phyloP scores from a whole-genome alignment of 2,888 invertebrate species.

The Dinocampus coccinellae region DNA sequence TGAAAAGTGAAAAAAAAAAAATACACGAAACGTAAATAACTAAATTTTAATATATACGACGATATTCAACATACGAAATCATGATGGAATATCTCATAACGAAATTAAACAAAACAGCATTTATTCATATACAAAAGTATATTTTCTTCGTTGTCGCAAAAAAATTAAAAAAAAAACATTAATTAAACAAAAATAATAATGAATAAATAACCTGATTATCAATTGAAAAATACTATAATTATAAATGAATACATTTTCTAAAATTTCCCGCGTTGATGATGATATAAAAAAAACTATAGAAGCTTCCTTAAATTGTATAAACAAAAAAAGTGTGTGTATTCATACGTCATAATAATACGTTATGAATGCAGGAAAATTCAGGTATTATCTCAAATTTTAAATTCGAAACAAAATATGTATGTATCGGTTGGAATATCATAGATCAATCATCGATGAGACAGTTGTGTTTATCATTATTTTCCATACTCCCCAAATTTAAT shows the following conservation, averaged over 20 bases:
- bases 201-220: not conserved
- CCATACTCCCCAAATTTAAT: not conserved
- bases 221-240: not conserved
- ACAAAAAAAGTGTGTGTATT: not conserved
- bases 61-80: conserved; percentile 13
- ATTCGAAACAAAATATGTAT: not conserved
- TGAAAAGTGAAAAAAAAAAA: not conserved
- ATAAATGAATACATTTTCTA: not conserved
- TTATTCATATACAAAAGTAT: conserved; percentile 49
- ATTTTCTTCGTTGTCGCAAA: conserved; percentile 58
- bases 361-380: not conserved
- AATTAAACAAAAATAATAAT: not conserved
- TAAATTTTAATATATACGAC: not conserved
- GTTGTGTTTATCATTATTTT: not conserved
- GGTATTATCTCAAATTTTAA: not conserved
- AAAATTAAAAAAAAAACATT: conserved; percentile 41
- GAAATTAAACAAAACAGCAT: conserved; percentile 46
- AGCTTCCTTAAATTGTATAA: not conserved
- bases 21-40: too few relatives aligned
- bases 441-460: not conserved
- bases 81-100: conserved; percentile 51
- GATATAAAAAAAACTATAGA: not conserved
- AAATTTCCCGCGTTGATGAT: not conserved
- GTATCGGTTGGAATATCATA: not conserved
- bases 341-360: not conserved